phyloP scores from a whole-genome alignment of 1,140 invertebrate genomes.

The Conopomorpha cramerella region DNA sequence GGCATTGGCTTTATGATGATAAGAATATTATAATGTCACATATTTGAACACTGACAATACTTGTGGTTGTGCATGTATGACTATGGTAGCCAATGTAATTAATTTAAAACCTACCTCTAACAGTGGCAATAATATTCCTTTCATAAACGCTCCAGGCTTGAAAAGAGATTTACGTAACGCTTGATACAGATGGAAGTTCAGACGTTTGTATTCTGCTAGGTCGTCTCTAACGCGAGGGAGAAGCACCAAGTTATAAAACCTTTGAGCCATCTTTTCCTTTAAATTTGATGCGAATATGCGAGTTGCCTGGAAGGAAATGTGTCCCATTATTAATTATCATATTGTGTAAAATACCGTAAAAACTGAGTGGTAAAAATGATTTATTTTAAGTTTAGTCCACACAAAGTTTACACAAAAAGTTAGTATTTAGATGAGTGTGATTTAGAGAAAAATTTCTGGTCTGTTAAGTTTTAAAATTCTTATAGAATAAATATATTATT shows the following conservation, averaged over 20 bases:
- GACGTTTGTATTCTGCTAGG: slow-evolving; percentile 90
- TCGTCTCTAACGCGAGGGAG: slow-evolving; percentile 94
- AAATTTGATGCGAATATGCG: slow-evolving; percentile 96
- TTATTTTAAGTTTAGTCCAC: no score
- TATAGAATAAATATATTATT: no score
- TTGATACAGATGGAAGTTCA: slow-evolving; percentile 96
- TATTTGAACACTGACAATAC: slow-evolving; percentile 1
- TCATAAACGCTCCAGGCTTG: slow-evolving; percentile 99
- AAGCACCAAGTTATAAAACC: slow-evolving; percentile 94
- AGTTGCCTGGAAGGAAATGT: slow-evolving; percentile 85
- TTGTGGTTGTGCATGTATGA: neutral
- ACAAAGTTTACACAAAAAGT: no score
- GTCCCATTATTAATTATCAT: no score
- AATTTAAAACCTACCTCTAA: slow-evolving; percentile 66
- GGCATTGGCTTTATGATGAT: no score
- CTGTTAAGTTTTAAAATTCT: no score
- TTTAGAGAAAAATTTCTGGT: no score
- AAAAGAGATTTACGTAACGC: slow-evolving; percentile 92
- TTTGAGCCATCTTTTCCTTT: slow-evolving; percentile 94
- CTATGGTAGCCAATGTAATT: no score
- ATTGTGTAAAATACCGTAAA: no score
- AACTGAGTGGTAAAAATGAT: no score
- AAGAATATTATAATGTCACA: no score
- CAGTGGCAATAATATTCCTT: slow-evolving; percentile 91
- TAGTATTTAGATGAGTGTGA: no score